Percentiles rank a stretch among this genome's conserved stretches.
Evolutionary conservation across 2,113 vertebrate genomes (phyloP).

Genomic region (Merops nubicus): DNA sequence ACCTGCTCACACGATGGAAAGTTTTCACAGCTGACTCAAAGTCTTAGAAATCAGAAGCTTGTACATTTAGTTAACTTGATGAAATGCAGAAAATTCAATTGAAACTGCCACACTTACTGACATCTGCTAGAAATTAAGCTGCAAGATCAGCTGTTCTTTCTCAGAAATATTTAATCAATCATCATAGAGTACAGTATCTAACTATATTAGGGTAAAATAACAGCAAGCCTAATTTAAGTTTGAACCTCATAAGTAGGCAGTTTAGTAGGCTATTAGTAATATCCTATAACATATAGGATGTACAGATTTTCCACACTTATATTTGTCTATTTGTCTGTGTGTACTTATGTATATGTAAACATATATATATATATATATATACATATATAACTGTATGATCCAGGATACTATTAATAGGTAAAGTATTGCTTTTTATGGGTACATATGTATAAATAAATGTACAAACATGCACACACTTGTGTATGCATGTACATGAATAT

Average conservation of each 20-base stretch:
- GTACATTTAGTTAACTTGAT: neutral
- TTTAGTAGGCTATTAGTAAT: neutral
- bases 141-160: neutral
- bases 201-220: neutral
- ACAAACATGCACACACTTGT: neutral
- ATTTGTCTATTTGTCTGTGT: neutral
- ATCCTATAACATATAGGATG: neutral
- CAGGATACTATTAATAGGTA: neutral
- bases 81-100: neutral
- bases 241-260: neutral
- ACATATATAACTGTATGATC: neutral
- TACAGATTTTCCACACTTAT: too few species aligned
- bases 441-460: accelerated
- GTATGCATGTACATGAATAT: accelerated
- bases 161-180: neutral
- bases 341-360: neutral
- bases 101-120: neutral
- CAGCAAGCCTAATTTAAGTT: neutral
- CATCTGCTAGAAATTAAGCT: neutral
- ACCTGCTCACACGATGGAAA: accelerated
- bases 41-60: neutral
- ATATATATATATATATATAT: neutral
- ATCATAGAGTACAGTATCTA: neutral
- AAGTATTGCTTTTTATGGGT: neutral
- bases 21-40: neutral